A percentile compares a stretch with the other conserved stretches of the same genome.
Conservation (phyloP, 1,140 invertebrate genomes). For the Anoplophora glabripennis region DNA sequence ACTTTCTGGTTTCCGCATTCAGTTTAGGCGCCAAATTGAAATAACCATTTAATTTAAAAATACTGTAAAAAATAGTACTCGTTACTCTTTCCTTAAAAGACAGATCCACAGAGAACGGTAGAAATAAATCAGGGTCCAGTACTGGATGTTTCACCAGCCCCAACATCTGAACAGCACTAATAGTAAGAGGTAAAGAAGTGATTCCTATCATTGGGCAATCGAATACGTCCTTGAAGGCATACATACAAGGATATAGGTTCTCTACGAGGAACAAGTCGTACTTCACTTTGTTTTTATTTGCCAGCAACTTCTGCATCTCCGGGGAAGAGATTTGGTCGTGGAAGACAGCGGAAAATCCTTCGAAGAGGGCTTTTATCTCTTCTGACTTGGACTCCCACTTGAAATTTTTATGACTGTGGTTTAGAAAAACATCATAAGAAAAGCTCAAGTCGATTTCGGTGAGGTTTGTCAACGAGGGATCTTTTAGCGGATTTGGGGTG, state of each 20-base stretch:
- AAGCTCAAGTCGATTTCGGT: constrained; percentile 29
- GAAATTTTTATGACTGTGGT: background rate
- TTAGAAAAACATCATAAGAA: constrained; percentile 4
- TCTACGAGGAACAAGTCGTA: constrained; percentile 29
- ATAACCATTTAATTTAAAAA: background rate
- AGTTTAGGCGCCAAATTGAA: background rate
- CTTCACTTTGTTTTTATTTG: constrained; percentile 22
- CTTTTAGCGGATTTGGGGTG: constrained; percentile 28
- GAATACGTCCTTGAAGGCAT: constrained; percentile 29
- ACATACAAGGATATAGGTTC: constrained; percentile 21
- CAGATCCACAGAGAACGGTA: constrained; percentile 7
- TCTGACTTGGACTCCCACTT: background rate
- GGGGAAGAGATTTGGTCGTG: constrained; percentile 20
- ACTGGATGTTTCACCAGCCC: constrained; percentile 26
- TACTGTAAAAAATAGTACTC: constrained; percentile 9
- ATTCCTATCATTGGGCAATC: constrained; percentile 31
- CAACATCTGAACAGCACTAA: constrained; percentile 4
- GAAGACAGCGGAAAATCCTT: background rate
- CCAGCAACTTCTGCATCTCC: constrained; percentile 18
- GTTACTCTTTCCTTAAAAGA: constrained; percentile 19
- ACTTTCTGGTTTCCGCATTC: constrained; percentile 11
- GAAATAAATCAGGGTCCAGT: constrained; percentile 21
- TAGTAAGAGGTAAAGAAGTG: constrained; percentile 17
- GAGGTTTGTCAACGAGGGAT: constrained; percentile 26
- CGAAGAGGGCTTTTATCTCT: background rate